Evolutionary conservation across 2,888 invertebrate species (phyloP).

Genomic region (Eulithis testata): DNA sequence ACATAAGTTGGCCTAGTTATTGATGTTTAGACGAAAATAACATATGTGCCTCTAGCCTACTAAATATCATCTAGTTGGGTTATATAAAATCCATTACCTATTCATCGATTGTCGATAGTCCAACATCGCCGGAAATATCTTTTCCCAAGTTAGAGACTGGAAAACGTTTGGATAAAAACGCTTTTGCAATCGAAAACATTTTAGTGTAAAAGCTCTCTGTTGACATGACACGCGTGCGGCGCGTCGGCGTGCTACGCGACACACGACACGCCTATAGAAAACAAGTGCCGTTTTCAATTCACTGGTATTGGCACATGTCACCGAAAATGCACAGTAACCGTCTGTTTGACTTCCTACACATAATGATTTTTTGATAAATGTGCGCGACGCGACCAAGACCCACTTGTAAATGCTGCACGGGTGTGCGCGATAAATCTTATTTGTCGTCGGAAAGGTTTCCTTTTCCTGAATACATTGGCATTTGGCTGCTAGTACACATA

Average conservation of each 20-base stretch:
- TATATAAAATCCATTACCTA: background rate
- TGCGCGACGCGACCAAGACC: conserved; percentile 38
- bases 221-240: conserved; percentile 18
- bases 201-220: conserved; percentile 23
- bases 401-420: conserved; percentile 52
- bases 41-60: background rate
- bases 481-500: conserved; percentile 45
- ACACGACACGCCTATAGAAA: conserved; percentile 15
- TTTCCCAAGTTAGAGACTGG: conserved; percentile 1
- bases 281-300: conserved; percentile 29
- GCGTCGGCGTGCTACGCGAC: conserved; percentile 10
- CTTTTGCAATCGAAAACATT: conserved; percentile 25
- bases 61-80: background rate
- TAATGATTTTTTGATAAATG: conserved; percentile 59
- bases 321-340: conserved; percentile 30
- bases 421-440: conserved; percentile 44
- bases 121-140: conserved; percentile 5
- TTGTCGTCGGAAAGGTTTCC: conserved; percentile 51
- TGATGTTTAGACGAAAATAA: background rate
- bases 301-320: conserved; percentile 18
- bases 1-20: background rate
- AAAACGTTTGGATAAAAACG: conserved; percentile 12
- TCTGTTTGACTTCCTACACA: conserved; percentile 37
- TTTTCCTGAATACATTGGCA: conserved; percentile 50
- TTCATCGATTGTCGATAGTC: conserved; percentile 2